Evolutionary conservation across 2,888 invertebrate species (phyloP), one percentile per base, ranked within the genome.

Genomic region (Cosmorhoe ocellata): DNA sequence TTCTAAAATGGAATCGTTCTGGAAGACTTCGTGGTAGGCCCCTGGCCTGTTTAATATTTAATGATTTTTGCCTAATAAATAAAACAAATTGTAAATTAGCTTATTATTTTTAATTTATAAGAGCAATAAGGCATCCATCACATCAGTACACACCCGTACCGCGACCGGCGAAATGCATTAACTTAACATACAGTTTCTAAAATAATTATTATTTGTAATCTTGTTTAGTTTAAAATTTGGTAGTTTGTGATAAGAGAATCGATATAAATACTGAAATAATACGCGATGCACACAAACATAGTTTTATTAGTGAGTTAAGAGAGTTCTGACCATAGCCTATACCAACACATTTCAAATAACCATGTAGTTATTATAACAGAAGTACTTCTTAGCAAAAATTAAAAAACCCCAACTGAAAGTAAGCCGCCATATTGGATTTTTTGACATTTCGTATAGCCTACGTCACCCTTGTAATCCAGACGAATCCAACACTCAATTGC

Each of bases 91-190:
- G 13, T 34, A 22, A 68, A 67, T 71, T 78, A 77, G 76, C 69
- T 76, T 69, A 77, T 78, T 77, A 34, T 53, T 48, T 46, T 51
- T 31, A 78, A 74, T 84, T 83, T 84, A 85, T 85, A 85, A 84
- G 84, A 82, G 81, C 77, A 81, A 76, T 79, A 83, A 82, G 78
- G 80, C 82, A 73, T 79, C 71, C 77, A 74, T 75, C 69, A 69
- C 70, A 66, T 59, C 51, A 66, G 73, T 69, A 64, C 58, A 63
- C 59, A 52, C 53, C 2, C 51, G 60, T 62, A 64, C 66, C 64
- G 38, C 48, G 50, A 61, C 63, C 63, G 68, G 61, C 64, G 37
- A 69, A 71, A 72, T 69, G 66, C 61, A 51, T 32, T 40, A 63
- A 65, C 67, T 61, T 63, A 71, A 64, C 38, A 56, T 51, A 58